Evolutionary conservation across 1,140 invertebrate genomes (phyloP), one percentile per base, ranked within the genome.

Genomic region (Harpegnathos saltator): DNA sequence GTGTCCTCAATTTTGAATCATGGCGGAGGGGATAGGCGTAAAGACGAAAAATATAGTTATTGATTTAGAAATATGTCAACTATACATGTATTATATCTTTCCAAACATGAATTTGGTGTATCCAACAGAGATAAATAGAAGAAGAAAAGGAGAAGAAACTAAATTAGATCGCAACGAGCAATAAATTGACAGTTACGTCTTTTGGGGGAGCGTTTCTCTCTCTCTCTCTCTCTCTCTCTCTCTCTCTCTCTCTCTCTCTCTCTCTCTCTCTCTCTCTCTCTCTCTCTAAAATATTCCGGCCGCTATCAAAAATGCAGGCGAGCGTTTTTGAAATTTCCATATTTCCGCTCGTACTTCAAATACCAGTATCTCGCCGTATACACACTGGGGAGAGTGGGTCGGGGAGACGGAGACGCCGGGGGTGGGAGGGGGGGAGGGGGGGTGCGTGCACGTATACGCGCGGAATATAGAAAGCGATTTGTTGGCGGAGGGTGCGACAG

Each of bases 391-490:
- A 44, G 38, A 44, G 38, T 44, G 38, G 38, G 38, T 44, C 38
- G 38, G 38, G 1, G 38, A 44, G 38, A 9, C 38, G 38, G 3
- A 9, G 38, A 9, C 7, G 38, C 38, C 38, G 38, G 38, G 38
- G 29, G 29, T 9, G 38, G 38, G 38, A 3, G 38, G 38, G 38
- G 38, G 38, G 38, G 38, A 44, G 38, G 17, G 71, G 1, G 71
- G 44, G 71, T 82, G 71, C 71, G 72, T 68, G 68, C 48, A 61
- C 74, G 63, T 56, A 83, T 74, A 85, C 80, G 68, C 44, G 74
- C 58, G 38, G 65, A 81, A 72, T 65, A 81, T 72, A 58, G 54
- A 75, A 86, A 89, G 72, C 84, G 77, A 75, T 89, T 88, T 86
- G 63, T 61, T 82, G 71, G 81, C 44, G 72, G 72, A 82, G 80